phyloP scores from a whole-genome alignment of 2,113 vertebrate genomes.

The Phaethon lepturus region DNA sequence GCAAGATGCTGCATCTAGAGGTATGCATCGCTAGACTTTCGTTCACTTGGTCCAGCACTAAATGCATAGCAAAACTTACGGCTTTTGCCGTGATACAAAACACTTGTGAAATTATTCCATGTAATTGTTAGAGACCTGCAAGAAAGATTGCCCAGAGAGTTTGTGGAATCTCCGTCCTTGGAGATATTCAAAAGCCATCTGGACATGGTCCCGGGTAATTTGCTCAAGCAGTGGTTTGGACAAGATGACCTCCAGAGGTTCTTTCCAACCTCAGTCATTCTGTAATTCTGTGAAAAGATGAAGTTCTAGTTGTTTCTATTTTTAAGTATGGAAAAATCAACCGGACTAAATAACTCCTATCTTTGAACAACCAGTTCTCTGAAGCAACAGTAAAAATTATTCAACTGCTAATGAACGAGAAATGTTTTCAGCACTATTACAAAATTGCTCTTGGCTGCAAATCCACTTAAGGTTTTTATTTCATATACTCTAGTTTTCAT shows the following conservation, averaged over 20 bases:
- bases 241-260: neutral
- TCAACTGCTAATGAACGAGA: neutral
- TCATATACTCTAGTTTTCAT: neutral
- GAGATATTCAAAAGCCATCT: neutral
- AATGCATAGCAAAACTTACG: neutral
- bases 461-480: neutral
- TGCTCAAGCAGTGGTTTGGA: neutral
- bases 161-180: neutral
- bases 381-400: neutral
- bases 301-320: neutral
- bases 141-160: neutral
- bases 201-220: neutral
- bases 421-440: neutral
- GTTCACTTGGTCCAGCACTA: neutral
- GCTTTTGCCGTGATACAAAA: neutral
- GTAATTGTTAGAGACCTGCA: neutral
- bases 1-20: neutral
- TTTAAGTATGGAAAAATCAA: neutral
- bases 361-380: neutral
- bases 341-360: neutral
- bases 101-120: neutral
- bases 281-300: neutral
- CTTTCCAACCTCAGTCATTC: neutral
- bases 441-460: neutral
- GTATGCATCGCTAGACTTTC: neutral